A percentile compares a stretch with the other conserved stretches of the same genome.
phyloP scores from a whole-genome alignment of 2,888 invertebrate genomes.

The Trissolcus japonicus region DNA sequence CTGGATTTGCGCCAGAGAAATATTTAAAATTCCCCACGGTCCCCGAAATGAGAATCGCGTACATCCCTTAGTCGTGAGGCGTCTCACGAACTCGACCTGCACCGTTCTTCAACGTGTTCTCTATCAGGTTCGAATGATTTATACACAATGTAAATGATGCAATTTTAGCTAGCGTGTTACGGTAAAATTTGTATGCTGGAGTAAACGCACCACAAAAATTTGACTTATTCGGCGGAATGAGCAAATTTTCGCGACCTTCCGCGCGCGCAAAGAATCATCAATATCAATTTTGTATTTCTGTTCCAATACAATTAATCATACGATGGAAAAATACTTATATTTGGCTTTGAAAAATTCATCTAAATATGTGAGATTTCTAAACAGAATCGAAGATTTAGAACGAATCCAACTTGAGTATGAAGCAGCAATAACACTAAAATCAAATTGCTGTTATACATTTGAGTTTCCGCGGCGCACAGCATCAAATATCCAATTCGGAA shows the following conservation, averaged over 20 bases:
- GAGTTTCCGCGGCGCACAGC: background rate
- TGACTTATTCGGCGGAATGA: too few relatives aligned
- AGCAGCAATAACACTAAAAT: conserved; percentile 9
- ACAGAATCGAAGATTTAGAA: too few relatives aligned
- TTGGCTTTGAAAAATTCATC: too few relatives aligned
- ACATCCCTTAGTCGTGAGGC: conserved; percentile 34
- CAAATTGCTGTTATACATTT: background rate
- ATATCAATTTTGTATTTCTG: too few relatives aligned
- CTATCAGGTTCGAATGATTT: conserved; percentile 26
- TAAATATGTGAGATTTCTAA: too few relatives aligned
- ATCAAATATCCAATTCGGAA: conserved; percentile 12
- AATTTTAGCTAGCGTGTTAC: conserved; percentile 9
- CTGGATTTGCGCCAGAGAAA: conserved; percentile 66
- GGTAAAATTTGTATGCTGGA: conserved; percentile 4
- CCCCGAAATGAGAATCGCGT: conserved; percentile 40
- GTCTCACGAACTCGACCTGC: conserved; percentile 27
- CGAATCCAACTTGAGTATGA: too few relatives aligned
- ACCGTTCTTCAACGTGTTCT: conserved; percentile 5
- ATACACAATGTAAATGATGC: conserved; percentile 16
- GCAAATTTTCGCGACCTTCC: too few relatives aligned
- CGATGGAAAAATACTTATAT: too few relatives aligned
- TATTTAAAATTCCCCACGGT: conserved; percentile 68
- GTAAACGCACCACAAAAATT: too few relatives aligned
- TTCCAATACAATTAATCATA: too few relatives aligned
- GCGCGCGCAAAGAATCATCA: too few relatives aligned